Base-by-base conservation (phyloP, 1,140 invertebrate genomes). In the Ectropis grisescens region DNA sequence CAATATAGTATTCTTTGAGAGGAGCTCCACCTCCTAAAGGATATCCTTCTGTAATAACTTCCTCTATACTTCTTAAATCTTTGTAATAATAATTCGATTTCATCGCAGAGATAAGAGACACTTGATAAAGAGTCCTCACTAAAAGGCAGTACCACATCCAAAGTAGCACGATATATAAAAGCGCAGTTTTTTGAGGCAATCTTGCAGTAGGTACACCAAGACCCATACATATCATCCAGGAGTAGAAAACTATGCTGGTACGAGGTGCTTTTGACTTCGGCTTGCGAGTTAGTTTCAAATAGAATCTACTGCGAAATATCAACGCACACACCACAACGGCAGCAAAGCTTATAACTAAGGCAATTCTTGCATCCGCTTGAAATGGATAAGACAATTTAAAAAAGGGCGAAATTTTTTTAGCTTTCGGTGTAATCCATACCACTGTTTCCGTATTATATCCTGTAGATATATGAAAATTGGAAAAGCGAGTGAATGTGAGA, bases 101-200 rank as follows among this genome's bases (percentile, higher is more conserved):
- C 26, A 79, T 41, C 9, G 49, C 53, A 31, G 48, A 55, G 37
- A 79, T 74, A 9, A 79, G 43, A 31, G 53, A 67, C 0, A 60
- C 68, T 45, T 72, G 69, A 31, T 79, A 79, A 24, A 67, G 50
- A 2, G 65, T 79, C 41, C 74, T 58, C n/a, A 79, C 36, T 13
- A 79, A 39, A 33, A 65, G 65, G 49, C 65, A 71, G 29, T 71
- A 71, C 57, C 57, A 68, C 26, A 74, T 59, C 70, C 68, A 75
- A 13, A 62, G 31, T 1, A 62, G 22, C 2, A 55, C 19, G 1
- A 69, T 40, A 23, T 43, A 51, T n/a, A 65, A 29, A 10, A 62
- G 40, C 1, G 40, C 11, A 12, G 31, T 50, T 23, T 62, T 64
- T 24, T 36, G 35, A 2, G 74, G 66, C n/a, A 72, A 33, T n/a